Evolutionary conservation across 2,113 vertebrate genomes (phyloP), one percentile per base, ranked within the genome.

Genomic region (Laterallus jamaicensis): DNA sequence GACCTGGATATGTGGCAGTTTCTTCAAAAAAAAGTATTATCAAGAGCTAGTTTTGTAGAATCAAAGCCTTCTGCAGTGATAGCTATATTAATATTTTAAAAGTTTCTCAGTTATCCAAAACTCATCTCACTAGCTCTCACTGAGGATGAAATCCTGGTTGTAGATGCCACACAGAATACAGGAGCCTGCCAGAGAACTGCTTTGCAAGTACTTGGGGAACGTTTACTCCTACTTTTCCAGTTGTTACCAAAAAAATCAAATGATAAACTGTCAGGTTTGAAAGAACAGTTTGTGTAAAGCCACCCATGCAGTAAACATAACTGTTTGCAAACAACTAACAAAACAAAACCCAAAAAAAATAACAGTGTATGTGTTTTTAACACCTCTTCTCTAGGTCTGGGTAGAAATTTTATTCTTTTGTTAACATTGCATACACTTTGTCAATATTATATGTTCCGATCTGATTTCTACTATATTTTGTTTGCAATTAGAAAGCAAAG

Each of bases 51-150:
- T 63, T 94, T 88, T 94, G 29, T 84, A 94, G 95, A 96, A 91
- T 91, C 71, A 92, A 86, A 95, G 47, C 31, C 52, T 88, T 52
- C 6, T 3, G 6, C 74, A 93, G 28, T 73, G 64, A 94, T 55
- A 55, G 54, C 55, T 94, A 17, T 42, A 91, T 92, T 93, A 96
- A 93, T 91, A 95, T 86, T 97, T 95, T 54, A 82, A 39, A 93
- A 68, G 28, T 74, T 93, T 79, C 87, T 96, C 86, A 88, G 91
- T 94, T 95, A 73, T 93, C 49, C 47, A 69, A 60, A 80, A 28
- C 60, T 79, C 56, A 67, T 92, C 92, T 84, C 74, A 32, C 44
- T 37, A 24, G 55, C 29, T 67, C 59, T 92, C 83, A 77, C 3
- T 87, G 76, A 93, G 80, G 83, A 73, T 28, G 73, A 92, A 88